Percentiles rank a stretch among this genome's conserved stretches.
Evolutionary conservation across 2,113 vertebrate species (phyloP).

Genomic region (Anhinga rufa): DNA sequence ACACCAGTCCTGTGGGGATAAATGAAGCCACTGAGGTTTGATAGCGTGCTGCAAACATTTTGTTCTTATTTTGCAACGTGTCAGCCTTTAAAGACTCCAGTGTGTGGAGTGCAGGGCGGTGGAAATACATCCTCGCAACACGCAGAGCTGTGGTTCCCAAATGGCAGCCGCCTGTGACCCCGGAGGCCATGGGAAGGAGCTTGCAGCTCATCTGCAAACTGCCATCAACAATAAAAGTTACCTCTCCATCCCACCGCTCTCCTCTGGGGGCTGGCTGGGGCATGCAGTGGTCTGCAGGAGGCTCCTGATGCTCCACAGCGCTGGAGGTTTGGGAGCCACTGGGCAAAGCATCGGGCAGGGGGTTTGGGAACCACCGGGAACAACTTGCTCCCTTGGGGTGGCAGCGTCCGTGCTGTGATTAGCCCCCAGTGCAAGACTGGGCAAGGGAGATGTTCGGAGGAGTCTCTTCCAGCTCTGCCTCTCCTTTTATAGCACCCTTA

Average conservation of each 20-base stretch:
- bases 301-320: neutral
- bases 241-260: neutral
- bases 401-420: fast-evolving
- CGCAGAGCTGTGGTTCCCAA: neutral
- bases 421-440: fast-evolving
- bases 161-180: fast-evolving
- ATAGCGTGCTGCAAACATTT: neutral
- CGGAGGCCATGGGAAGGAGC: neutral
- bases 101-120: neutral
- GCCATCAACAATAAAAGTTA: neutral
- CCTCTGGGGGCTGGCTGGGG: neutral
- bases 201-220: neutral
- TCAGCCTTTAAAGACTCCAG: neutral
- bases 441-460: neutral
- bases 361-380: neutral
- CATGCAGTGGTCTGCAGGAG: neutral
- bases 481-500: neutral
- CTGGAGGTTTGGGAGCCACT: neutral
- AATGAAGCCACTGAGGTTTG: conserved; percentile 15
- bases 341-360: neutral
- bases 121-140: neutral
- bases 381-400: neutral
- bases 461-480: neutral
- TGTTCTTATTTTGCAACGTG: neutral
- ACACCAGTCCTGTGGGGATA: conserved; percentile 7